phyloP scores from a whole-genome alignment of 2,113 vertebrate genomes.

The Ginglymostoma cirratum region DNA sequence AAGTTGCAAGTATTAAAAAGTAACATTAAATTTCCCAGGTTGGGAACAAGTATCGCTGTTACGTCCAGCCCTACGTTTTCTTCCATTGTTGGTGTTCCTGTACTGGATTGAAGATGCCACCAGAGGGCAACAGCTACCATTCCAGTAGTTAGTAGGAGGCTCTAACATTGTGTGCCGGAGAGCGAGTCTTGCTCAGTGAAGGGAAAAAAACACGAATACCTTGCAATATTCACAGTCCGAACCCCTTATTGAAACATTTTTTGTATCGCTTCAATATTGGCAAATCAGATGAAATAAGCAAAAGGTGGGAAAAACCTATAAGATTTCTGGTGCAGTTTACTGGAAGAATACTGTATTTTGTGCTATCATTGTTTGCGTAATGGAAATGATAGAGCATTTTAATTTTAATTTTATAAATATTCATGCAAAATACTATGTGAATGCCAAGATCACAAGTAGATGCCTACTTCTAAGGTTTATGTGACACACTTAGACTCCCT shows the following conservation, averaged over 20 bases:
- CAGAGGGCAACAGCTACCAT: neutral
- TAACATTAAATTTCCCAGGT: neutral
- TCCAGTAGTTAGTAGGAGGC: neutral
- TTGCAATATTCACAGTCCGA: neutral
- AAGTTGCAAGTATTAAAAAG: neutral
- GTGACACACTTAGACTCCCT: too few relatives aligned
- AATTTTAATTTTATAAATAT: neutral
- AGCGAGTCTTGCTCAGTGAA: neutral
- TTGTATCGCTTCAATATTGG: neutral
- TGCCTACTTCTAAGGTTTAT: too few relatives aligned
- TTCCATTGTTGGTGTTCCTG: neutral
- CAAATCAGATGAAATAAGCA: neutral
- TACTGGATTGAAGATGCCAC: neutral
- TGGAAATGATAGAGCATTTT: neutral
- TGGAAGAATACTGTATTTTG: neutral
- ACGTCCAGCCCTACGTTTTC: neutral
- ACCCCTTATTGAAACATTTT: neutral
- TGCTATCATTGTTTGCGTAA: neutral
- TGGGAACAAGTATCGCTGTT: neutral
- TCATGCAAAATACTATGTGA: neutral
- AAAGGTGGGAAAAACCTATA: neutral
- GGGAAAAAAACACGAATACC: neutral
- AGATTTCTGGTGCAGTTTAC: neutral
- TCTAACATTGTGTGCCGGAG: neutral
- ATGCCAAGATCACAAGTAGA: neutral